Conservation (phyloP, 2,888 invertebrate genomes). For the Bellardia pandia region DNA sequence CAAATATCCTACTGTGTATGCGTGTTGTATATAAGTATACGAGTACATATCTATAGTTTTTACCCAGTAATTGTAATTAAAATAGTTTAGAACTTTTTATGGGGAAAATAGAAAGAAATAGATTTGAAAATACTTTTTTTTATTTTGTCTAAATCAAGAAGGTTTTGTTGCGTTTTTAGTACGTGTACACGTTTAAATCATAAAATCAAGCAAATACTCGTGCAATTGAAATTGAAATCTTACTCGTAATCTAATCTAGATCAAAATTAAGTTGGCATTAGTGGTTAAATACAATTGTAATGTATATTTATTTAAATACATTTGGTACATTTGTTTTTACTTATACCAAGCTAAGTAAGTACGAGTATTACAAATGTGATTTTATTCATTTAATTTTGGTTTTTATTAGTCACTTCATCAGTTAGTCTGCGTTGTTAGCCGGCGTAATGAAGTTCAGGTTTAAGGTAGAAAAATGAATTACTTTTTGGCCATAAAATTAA, state of each 20-base stretch:
- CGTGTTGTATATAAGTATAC: neutral
- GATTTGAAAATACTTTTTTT: neutral
- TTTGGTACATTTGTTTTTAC: neutral
- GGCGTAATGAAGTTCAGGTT: constrained; percentile 46
- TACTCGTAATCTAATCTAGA: constrained; percentile 67
- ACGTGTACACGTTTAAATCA: constrained; percentile 68
- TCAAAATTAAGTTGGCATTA: constrained; percentile 68
- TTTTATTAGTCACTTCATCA: constrained; percentile 37
- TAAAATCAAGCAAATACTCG: constrained; percentile 54
- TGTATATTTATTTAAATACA: constrained; percentile 41
- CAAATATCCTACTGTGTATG: neutral
- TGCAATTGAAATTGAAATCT: constrained; percentile 49
- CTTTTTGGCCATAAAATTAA: constrained; percentile 64
- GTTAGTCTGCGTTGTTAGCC: neutral
- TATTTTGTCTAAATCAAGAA: constrained; percentile 15
- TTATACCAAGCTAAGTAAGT: neutral
- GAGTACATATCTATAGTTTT: neutral
- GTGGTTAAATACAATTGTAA: constrained; percentile 66
- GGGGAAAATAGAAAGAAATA: neutral
- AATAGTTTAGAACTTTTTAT: constrained; percentile 41
- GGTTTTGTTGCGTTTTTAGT: constrained; percentile 38
- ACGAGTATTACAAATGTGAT: constrained; percentile 48
- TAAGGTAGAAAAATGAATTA: constrained; percentile 25
- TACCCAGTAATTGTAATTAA: constrained; percentile 25
- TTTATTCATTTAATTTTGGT: constrained; percentile 44